A percentile compares a stretch with the other conserved stretches of the same genome.
Evolutionary conservation across 2,888 invertebrate species (phyloP).

Genomic region (Blastobasis lacticolella): DNA sequence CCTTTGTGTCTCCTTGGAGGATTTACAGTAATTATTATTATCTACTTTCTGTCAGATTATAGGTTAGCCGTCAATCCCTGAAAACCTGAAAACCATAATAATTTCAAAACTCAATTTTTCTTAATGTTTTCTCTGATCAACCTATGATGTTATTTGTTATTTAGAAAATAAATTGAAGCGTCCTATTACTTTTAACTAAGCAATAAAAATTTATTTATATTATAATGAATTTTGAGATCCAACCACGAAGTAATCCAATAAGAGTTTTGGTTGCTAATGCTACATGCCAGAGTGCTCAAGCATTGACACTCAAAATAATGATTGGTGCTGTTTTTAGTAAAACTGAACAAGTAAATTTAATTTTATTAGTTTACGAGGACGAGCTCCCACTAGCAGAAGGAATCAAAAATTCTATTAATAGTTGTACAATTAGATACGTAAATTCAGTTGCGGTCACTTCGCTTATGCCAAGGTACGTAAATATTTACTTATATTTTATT

Average conservation of each 20-base stretch:
- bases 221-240: constrained; percentile 46
- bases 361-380: constrained; percentile 45
- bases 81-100: constrained; percentile 1
- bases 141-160: too few relatives aligned
- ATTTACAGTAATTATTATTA: constrained; percentile 1
- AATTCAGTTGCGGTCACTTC: constrained; percentile 40
- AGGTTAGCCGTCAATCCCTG: constrained; percentile 3
- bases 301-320: constrained; percentile 44
- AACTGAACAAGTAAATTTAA: constrained; percentile 40
- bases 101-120: too few relatives aligned
- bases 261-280: constrained; percentile 50
- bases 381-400: constrained; percentile 33
- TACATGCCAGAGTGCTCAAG: constrained; percentile 32
- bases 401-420: constrained; percentile 36
- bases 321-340: constrained; percentile 46
- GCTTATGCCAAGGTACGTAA: constrained; percentile 46
- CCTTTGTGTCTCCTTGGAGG: too few relatives aligned
- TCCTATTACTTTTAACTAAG: too few relatives aligned
- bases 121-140: too few relatives aligned
- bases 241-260: constrained; percentile 26
- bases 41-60: constrained; percentile 13
- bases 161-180: too few relatives aligned
- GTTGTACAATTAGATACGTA: constrained; percentile 41
- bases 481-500: too few relatives aligned
- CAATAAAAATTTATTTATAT: neutral